A percentile compares a stretch with the other conserved stretches of the same genome.
These are phyloP conservation scores for Parnassius glacialis DNA, from an alignment of 2,888 invertebrate genomes.

Conservation along the genomic window DNA sequence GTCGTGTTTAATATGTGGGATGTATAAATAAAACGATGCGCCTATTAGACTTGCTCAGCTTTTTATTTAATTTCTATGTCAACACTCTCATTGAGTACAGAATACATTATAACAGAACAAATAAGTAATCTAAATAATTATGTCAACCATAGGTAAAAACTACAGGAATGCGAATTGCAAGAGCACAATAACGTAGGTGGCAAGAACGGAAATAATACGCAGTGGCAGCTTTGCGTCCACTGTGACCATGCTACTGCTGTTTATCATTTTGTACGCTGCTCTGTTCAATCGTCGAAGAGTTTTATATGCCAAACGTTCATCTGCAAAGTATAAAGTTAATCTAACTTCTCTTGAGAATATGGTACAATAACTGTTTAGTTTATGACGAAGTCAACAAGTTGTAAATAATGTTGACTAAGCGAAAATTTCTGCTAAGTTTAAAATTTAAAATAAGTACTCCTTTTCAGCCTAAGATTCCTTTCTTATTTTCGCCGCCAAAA, in stretches of 20 bases:
- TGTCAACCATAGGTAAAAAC: no score
- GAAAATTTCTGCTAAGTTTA: no score
- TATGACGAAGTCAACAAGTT: not conserved
- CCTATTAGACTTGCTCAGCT: no score
- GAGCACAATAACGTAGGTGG: slow-evolving; percentile 34
- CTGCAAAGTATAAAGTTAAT: not conserved
- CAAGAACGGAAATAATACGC: slow-evolving; percentile 24
- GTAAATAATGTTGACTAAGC: no score
- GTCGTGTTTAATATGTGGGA: no score
- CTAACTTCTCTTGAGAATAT: not conserved
- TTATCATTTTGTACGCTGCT: not conserved
- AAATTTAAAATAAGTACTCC: not conserved
- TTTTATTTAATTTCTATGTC: no score
- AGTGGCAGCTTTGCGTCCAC: slow-evolving; percentile 32
- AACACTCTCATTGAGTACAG: no score
- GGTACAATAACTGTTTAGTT: not conserved
- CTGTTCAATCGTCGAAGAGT: not conserved
- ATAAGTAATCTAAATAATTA: no score
- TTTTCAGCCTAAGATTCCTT: not conserved
- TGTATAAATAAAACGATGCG: no score
- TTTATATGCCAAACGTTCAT: not conserved
- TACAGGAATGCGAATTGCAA: slow-evolving; percentile 31
- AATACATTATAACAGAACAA: no score
- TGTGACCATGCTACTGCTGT: not conserved
- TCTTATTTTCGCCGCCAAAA: no score